A percentile compares a stretch with the other conserved stretches of the same genome.
Conservation (phyloP, 30 jellyfish, hydroid and myxozoan species). For the Pelagia noctiluca region DNA sequence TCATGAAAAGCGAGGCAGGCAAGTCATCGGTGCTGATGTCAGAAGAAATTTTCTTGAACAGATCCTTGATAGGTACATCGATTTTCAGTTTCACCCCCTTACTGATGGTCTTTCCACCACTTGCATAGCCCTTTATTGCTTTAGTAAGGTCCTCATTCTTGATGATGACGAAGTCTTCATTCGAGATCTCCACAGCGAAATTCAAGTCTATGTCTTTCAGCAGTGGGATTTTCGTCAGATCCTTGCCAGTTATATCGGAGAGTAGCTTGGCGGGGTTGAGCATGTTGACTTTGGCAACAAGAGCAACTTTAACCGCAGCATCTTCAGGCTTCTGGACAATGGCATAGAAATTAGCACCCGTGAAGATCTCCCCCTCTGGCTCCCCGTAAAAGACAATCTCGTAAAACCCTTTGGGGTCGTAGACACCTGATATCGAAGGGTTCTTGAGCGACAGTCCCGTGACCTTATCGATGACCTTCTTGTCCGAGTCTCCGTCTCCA, state of each 20-base stretch:
- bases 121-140: slow-evolving; percentile 19
- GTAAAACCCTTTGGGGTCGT: slow-evolving; percentile 70
- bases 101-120: slow-evolving; percentile 58
- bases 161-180: slow-evolving; percentile 51
- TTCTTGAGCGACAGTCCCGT: slow-evolving; percentile 37
- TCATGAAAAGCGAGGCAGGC: slow-evolving; percentile 65
- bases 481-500: slow-evolving; percentile 32
- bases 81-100: slow-evolving; percentile 61
- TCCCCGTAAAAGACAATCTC: slow-evolving; percentile 64
- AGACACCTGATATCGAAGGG: slow-evolving; percentile 51
- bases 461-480: slow-evolving; percentile 41
- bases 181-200: slow-evolving; percentile 64
- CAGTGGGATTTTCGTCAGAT: slow-evolving; percentile 68
- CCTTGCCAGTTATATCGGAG: slow-evolving; percentile 64
- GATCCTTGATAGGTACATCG: slow-evolving; percentile 72
- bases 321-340: slow-evolving; percentile 72
- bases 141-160: slow-evolving; percentile 57
- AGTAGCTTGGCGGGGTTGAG: slow-evolving; percentile 60
- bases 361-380: slow-evolving; percentile 56
- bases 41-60: slow-evolving; percentile 63
- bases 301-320: slow-evolving; percentile 38
- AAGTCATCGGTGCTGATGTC: slow-evolving; percentile 37
- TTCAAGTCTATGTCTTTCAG: slow-evolving; percentile 57
- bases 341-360: slow-evolving; percentile 50
- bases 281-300: slow-evolving; percentile 45